Conservation (phyloP, 2,797 vertebrate species). For the Galaxias olidus region DNA sequence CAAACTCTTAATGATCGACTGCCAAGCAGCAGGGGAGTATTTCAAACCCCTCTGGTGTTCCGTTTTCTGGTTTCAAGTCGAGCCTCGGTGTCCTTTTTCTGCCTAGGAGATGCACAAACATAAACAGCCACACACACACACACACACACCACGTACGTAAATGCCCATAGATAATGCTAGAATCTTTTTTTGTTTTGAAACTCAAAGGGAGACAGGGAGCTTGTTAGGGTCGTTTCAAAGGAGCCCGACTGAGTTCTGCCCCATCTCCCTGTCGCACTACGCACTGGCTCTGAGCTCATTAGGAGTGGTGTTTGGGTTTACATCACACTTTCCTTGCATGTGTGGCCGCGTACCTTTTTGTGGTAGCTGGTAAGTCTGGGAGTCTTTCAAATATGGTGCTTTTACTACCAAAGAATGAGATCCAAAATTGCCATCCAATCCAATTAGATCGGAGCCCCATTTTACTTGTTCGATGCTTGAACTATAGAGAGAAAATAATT, state of each 20-base stretch:
- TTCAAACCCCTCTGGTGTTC: slow-evolving; percentile 17
- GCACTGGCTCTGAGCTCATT: slow-evolving; percentile 29
- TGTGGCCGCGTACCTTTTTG: background rate
- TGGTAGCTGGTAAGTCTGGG: slow-evolving; percentile 5
- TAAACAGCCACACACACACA: slow-evolving; percentile 14
- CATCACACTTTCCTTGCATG: background rate
- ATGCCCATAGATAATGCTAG: slow-evolving; percentile 6
- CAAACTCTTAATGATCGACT: too few species aligned
- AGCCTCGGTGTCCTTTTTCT: slow-evolving; percentile 24
- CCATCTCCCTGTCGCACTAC: slow-evolving; percentile 8
- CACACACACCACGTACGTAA: background rate
- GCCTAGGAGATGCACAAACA: slow-evolving; percentile 5
- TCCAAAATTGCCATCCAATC: slow-evolving; percentile 18
- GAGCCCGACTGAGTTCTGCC: background rate
- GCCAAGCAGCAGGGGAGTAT: slow-evolving; percentile 6
- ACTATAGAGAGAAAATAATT: slow-evolving; percentile 16
- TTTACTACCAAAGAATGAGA: slow-evolving; percentile 51
- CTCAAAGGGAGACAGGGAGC: slow-evolving; percentile 16
- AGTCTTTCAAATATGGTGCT: background rate
- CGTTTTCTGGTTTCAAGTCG: slow-evolving; percentile 20
- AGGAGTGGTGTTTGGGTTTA: background rate
- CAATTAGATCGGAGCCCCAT: slow-evolving; percentile 11
- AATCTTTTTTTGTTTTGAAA: slow-evolving; percentile 27
- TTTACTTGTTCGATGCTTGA: slow-evolving; percentile 23
- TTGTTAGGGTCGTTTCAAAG: slow-evolving; percentile 24